These are phyloP conservation scores for Euura saliciscinereae DNA, from an alignment of 1,140 invertebrate species.

Conservation along the genomic window DNA sequence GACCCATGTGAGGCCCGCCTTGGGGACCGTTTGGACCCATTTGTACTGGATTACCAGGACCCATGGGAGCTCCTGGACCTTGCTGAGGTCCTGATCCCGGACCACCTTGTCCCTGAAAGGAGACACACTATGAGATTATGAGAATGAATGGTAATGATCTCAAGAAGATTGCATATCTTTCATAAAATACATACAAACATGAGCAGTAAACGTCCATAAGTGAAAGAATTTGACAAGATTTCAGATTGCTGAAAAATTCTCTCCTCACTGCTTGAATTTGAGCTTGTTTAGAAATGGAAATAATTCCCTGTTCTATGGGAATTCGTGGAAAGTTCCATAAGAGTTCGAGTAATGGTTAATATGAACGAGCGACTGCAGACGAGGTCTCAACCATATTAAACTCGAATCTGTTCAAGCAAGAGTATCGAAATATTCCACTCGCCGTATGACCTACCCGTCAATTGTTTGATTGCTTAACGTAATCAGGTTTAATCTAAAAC, in stretches of 20 bases:
- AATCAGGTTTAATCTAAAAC: constrained; percentile 9
- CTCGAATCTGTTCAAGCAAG: constrained; percentile 7
- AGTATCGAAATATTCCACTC: constrained; percentile 12
- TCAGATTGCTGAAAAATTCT: too few species aligned
- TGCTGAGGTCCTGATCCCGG: constrained; percentile 35
- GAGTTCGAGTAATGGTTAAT: neutral
- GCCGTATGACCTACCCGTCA: neutral
- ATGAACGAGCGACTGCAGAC: neutral
- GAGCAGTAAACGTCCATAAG: too few species aligned
- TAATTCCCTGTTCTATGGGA: neutral
- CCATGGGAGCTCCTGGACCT: constrained; percentile 31
- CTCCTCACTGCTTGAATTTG: neutral
- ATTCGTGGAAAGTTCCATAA: neutral
- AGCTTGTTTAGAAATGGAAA: neutral
- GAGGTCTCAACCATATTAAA: neutral
- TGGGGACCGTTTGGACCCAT: constrained; percentile 16
- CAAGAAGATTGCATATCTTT: too few species aligned
- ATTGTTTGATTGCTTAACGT: constrained; percentile 10
- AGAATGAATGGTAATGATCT: too few species aligned
- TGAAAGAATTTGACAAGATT: too few species aligned
- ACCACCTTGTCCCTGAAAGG: constrained; percentile 40
- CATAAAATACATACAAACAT: too few species aligned
- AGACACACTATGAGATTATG: neutral
- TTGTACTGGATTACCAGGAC: constrained; percentile 33
- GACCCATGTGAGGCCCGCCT: constrained; percentile 24